phyloP scores from a whole-genome alignment of 1,140 invertebrate genomes.

The Helicorthomorpha holstii region DNA sequence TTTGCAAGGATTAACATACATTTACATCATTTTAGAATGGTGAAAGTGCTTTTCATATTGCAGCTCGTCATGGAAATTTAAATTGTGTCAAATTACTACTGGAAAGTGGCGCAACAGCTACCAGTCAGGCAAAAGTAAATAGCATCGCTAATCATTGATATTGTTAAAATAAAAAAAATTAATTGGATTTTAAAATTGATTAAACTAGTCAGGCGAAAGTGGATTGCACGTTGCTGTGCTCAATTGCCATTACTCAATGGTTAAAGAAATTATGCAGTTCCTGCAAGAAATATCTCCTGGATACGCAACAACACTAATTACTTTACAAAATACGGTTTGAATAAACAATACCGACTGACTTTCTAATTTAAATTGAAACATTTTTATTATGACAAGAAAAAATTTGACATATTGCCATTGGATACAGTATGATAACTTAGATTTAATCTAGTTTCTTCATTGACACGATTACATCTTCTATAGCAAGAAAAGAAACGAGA shows the following conservation, averaged over 20 bases:
- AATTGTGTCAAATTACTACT: slow-evolving; percentile 66
- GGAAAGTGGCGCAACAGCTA: slow-evolving; percentile 75
- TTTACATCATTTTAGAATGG: slow-evolving; percentile 47
- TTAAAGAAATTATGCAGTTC: slow-evolving; percentile 24
- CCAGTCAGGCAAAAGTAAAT: slow-evolving; percentile 69
- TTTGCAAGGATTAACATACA: neutral
- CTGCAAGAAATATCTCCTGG: slow-evolving; percentile 11
- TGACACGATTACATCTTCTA: too few relatives aligned
- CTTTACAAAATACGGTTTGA: slow-evolving; percentile 32
- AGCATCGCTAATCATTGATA: neutral
- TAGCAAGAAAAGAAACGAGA: too few relatives aligned
- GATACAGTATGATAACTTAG: too few relatives aligned
- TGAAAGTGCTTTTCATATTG: slow-evolving; percentile 82
- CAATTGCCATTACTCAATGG: slow-evolving; percentile 31
- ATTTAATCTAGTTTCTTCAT: too few relatives aligned
- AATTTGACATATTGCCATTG: too few relatives aligned
- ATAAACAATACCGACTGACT: too few relatives aligned
- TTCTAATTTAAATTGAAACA: too few relatives aligned
- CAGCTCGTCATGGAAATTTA: slow-evolving; percentile 71
- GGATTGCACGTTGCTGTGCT: slow-evolving; percentile 32
- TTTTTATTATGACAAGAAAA: too few relatives aligned
- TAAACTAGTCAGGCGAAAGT: slow-evolving; percentile 28
- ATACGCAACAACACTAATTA: slow-evolving; percentile 23
- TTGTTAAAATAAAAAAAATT: neutral
- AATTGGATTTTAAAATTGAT: too few relatives aligned